phyloP scores from a whole-genome alignment of 2,888 invertebrate genomes.

The Polietes domitor region DNA sequence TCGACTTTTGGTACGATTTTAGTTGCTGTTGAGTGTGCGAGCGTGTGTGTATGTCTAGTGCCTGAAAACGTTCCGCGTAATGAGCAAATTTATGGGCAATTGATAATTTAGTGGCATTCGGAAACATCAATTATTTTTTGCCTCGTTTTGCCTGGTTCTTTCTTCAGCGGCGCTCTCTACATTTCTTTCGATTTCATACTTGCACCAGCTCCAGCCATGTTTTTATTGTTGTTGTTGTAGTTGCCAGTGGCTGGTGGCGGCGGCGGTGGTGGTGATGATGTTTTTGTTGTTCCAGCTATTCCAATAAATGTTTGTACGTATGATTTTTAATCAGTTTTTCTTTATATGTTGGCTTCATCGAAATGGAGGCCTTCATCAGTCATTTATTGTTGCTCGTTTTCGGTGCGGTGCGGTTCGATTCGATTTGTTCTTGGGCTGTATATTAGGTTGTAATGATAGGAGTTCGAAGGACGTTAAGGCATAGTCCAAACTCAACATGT shows the following conservation, averaged over 20 bases:
- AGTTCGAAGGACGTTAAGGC: too few species aligned
- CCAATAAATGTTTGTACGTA: conserved; percentile 30
- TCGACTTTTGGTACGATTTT: conserved; percentile 12
- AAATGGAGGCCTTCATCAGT: neutral
- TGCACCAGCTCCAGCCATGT: conserved; percentile 42
- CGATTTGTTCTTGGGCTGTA: conserved; percentile 32
- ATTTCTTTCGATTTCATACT: conserved; percentile 61
- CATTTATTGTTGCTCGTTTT: neutral
- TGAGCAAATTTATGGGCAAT: conserved; percentile 81
- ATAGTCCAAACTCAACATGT: too few species aligned
- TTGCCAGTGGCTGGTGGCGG: neutral
- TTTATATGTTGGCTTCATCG: conserved; percentile 25
- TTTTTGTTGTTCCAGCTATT: conserved; percentile 40
- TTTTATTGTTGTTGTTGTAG: neutral
- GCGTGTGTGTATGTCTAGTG: conserved; percentile 18
- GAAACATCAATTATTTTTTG: conserved; percentile 78
- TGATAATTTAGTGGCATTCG: conserved; percentile 81
- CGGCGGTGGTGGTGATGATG: neutral
- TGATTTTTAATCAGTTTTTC: conserved; percentile 61
- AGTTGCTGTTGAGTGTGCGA: neutral
- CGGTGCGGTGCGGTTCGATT: neutral
- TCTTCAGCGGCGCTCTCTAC: conserved; percentile 65
- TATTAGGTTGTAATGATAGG: neutral
- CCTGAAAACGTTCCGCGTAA: conserved; percentile 73
- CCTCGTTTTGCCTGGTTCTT: conserved; percentile 42